A percentile compares a stretch with the other conserved stretches of the same genome.
Conservation (phyloP, 2,888 invertebrate species). For the Pegoplata infirma region DNA sequence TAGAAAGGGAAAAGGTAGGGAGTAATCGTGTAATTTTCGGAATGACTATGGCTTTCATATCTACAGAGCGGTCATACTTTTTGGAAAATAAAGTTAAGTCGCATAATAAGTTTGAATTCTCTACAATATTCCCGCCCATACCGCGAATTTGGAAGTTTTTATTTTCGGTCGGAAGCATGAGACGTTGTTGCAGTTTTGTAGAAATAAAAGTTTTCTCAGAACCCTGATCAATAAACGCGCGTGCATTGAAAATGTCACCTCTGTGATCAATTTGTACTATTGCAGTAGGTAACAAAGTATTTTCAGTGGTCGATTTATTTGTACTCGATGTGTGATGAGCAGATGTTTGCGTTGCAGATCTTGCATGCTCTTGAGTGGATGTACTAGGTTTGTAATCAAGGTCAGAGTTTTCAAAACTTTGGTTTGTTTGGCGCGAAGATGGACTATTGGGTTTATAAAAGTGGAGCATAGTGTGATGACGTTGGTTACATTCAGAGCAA, state of each 20-base stretch:
- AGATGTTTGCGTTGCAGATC: neutral
- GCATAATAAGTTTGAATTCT: neutral
- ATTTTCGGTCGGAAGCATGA: neutral
- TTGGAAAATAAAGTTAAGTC: neutral
- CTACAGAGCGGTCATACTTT: neutral
- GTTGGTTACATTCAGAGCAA: neutral
- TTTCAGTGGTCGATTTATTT: neutral
- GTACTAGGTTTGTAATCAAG: neutral
- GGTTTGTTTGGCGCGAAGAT: neutral
- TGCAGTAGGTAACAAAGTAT: neutral
- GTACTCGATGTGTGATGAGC: neutral
- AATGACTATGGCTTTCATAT: neutral
- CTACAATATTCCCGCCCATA: neutral
- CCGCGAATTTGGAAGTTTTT: neutral
- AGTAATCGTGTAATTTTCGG: constrained; percentile 6
- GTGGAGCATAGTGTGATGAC: constrained; percentile 18
- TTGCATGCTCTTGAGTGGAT: neutral
- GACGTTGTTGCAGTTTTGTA: constrained; percentile 3
- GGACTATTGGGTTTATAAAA: neutral
- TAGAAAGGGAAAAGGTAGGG: neutral
- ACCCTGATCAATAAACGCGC: constrained; percentile 1
- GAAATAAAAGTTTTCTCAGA: constrained; percentile 17
- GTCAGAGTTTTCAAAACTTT: neutral
- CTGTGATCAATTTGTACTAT: neutral
- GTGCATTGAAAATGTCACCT: neutral